Base-by-base conservation (phyloP, 92 coral and sea anemone species). In the Ricordea florida region DNA sequence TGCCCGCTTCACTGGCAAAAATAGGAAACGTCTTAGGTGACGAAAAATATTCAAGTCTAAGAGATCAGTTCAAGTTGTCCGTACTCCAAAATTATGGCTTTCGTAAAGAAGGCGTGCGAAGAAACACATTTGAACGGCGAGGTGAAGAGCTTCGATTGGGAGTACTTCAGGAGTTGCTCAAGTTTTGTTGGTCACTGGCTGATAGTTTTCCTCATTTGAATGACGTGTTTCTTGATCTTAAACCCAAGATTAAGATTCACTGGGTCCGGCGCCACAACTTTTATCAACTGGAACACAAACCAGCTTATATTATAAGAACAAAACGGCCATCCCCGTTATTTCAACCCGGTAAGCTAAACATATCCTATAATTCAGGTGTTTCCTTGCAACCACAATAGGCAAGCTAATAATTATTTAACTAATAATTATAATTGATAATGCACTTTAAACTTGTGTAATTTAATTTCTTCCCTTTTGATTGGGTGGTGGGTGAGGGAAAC, bases 201-300 rank as follows among this genome's bases (percentile, higher is more conserved):
- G 79, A 68, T 50, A 68, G 87, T 29, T 58, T 64, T 26, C 67
- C 71, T 13, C 78, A 83, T 53, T 62, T 88, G 77, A 69, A 61
- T 60, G 93, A 89, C 29, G 80, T 87, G 59, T 92, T 81, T 63
- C 63, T 94, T 26, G 97, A 94, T 72, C 76, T 66, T 11, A 83
- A 88, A 31, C 98, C 98, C 35, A 79, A 65, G 35, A 86, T 94
- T 24, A 85, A 72, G 67, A 92, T 86, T n/a, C 98, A 94, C 57
- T 94, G 98, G 98, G 85, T 86, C 3, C 72, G 98, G 44, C 79
- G 80, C 26, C 96, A 92, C 43, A 90, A 92, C 57, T 94, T 94
- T 82, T 94, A 85, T 62, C 94, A 94, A 50, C 34, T 90, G 72
- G 72, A 79, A 7, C 79, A 80, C 57, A 71, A 67, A 35, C 90